Base-by-base conservation (phyloP, 2,888 invertebrate species). In the Poecilobothrus nobilitatus region DNA sequence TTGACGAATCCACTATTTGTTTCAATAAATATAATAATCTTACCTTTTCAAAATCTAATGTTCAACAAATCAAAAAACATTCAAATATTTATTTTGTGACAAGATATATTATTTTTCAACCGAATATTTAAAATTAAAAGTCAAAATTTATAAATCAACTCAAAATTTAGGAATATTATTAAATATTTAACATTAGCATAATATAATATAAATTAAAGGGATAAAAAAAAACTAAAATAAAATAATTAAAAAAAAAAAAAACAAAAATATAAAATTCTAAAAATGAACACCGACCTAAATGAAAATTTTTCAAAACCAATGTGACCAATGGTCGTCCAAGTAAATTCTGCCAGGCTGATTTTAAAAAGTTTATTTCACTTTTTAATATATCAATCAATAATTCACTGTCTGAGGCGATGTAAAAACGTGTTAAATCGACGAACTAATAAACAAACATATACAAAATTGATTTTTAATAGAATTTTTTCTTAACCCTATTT, bases 301-400 rank as follows among this genome's bases (percentile, higher is more conserved):
- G 92, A 82, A 91, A 87, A 84, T 89, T 89, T 87, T 91, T 90
- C 86, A 92, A 87, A 81, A 90, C 90, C 86, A 97, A 89, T 75
- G 95, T 92, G 82, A 97, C 92, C 80, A 95, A 88, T 72, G 99
- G 98, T 77, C 98, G 89, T 78, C 99, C 99, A 80, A 97, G 89
- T 85, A 95, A 93, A 84, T 94, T 94, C 86, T 94, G 94, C 98
- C 98, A 99, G 83, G 94, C 94, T 77, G 93, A 94, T 87, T 97
- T 96, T 86, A 97, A 89, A 88, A 96, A 97, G 87, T 95, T 92
- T 80, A 97, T 92, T 86, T 97, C 96, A 76, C 94, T 93, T 86
- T 95, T 95, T 86, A 96, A 92, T 83, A 93, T 93, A 86, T 98
- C 97, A 81, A 97, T 92, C 91, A 97, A 91, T 84, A 98, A 89